Base-by-base conservation (phyloP, 1,140 invertebrate species). In the Panagrolaimus sp. region DNA sequence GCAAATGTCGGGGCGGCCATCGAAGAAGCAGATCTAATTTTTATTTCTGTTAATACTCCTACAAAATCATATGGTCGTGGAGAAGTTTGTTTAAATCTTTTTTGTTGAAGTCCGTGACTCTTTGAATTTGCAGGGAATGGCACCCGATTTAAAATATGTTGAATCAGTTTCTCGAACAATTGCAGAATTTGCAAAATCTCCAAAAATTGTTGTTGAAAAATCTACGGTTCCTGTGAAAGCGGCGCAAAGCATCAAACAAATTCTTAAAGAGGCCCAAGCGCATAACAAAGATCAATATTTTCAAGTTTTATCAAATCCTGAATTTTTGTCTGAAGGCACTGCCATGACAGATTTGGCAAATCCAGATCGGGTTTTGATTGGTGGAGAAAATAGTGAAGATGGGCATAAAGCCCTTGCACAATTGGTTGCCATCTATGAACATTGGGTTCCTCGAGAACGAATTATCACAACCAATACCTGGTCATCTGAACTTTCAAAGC, bases 11-110 rank as follows among this genome's bases (percentile, higher is more conserved):
- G 90, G 12, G 88, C 87, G 65, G 90, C 91, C 8, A 95, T 99
- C 71, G 86, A 88, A 75, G 91, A 96, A 82, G 93, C 96, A 0
- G 94, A 99, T 83, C 84, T 99, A n/a, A 98, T 99, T 78, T 98
- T 99, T 81, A 98, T 99, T 74, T 98, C 93, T 46, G 96, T 99
- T 0, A 98, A 99, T 83, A 99, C 96, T n/a, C 96, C 96, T 9
- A 99, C 96, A 5, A 99, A 99, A 86, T 93, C 89, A 0, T 95
- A 92, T 65, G 63, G 63, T 26, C 43, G 43, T 15, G 63, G 46
- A 26, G 78, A 38, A 38, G 32, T 38, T 4, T 38, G 32, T 38
- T 7, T 38, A 4, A 4, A 38, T 38, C 32, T n/a, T n/a, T n/a
- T n/a, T n/a, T n/a, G n/a, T n/a, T n/a, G n/a, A n/a, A 38, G 7